Evolutionary conservation across 2,888 invertebrate species (phyloP).

Genomic region (Phyllotreta cruciferae): DNA sequence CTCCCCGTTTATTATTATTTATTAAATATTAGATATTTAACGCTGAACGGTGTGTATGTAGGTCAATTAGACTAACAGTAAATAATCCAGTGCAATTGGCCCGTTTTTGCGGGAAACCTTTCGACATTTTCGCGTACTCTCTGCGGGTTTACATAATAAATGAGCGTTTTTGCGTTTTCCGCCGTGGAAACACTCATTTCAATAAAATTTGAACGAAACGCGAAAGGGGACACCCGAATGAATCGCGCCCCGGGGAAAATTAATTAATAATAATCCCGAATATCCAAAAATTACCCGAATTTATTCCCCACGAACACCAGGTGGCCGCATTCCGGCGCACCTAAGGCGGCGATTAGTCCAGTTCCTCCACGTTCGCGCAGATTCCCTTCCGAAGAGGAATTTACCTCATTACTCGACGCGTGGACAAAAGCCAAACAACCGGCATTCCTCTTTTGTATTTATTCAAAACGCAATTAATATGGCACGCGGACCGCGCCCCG

Average conservation of each 20-base stretch:
- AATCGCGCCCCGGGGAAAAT: not conserved
- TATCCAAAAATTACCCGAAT: conserved; percentile 14
- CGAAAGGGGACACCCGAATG: no score
- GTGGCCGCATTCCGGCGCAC: not conserved
- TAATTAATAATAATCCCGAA: not conserved
- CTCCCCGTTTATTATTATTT: no score
- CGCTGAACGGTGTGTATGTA: no score
- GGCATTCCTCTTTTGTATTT: conserved; percentile 33
- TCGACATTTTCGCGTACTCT: conserved; percentile 23
- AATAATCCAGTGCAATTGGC: no score
- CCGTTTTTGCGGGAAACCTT: conserved; percentile 3
- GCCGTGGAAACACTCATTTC: conserved; percentile 22
- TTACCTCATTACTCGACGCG: conserved; percentile 8
- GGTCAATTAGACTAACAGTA: no score
- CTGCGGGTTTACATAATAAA: conserved; percentile 23
- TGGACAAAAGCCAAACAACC: conserved; percentile 28
- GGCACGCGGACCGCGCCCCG: conserved; percentile 22
- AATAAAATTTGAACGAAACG: conserved; percentile 15
- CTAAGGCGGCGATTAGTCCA: not conserved
- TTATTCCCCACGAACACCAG: not conserved
- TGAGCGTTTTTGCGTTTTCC: conserved; percentile 22
- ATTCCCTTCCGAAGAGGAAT: conserved; percentile 6
- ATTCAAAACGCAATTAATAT: conserved; percentile 35
- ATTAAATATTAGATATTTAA: no score
- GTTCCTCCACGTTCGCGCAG: conserved; percentile 4